Conservation (phyloP, 2,888 invertebrate genomes). For the Synanthedon vespiformis region DNA sequence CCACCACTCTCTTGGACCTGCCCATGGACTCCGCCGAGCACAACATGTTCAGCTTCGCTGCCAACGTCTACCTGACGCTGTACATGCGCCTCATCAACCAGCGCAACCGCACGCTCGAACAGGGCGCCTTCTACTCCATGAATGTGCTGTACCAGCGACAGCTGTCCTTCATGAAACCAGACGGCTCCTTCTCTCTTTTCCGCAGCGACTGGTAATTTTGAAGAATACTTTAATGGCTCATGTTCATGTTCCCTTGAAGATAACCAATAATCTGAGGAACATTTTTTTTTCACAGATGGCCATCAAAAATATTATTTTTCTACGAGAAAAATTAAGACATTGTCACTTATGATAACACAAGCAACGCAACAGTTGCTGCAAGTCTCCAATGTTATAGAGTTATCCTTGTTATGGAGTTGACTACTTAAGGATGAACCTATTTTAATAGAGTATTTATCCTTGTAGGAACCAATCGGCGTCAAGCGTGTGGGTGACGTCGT, state of each 20-base stretch:
- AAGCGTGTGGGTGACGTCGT: conserved; percentile 94
- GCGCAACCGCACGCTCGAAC: conserved; percentile 83
- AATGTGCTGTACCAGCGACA: conserved; percentile 92
- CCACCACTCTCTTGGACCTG: conserved; percentile 80
- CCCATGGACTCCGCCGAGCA: conserved; percentile 96
- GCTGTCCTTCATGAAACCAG: conserved; percentile 88
- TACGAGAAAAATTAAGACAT: too few species aligned
- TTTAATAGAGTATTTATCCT: not conserved
- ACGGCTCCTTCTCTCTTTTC: conserved; percentile 92
- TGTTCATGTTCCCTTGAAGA: too few species aligned
- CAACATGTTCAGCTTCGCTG: conserved; percentile 96
- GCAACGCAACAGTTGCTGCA: too few species aligned
- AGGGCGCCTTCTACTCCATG: conserved; percentile 86
- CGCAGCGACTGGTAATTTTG: conserved; percentile 85
- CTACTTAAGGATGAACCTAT: not conserved
- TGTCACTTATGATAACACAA: too few species aligned
- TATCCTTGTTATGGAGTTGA: too few species aligned
- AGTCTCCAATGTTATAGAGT: too few species aligned
- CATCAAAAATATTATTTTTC: too few species aligned
- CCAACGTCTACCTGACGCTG: conserved; percentile 89
- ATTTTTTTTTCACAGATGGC: too few species aligned
- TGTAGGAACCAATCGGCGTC: conserved; percentile 84
- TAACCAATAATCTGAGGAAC: too few species aligned
- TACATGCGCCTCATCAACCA: conserved; percentile 94
- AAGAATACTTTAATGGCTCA: not conserved